Evolutionary conservation across 23 tunicate species (phyloP).

Genomic region (Diplosoma virens): DNA sequence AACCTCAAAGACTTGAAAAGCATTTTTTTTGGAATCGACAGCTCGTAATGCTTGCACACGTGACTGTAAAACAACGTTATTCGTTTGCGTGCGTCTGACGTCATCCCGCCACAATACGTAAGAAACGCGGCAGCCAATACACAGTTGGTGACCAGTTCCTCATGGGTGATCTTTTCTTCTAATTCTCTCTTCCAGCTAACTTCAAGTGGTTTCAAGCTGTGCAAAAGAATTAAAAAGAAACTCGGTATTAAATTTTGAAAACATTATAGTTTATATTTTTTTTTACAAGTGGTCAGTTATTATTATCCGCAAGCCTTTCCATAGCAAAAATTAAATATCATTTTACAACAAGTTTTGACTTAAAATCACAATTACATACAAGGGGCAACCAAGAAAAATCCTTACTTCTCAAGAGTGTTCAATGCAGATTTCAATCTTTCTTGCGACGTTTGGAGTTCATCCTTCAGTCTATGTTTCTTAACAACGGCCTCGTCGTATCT

Average conservation of each 20-base stretch:
- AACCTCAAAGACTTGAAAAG: slow-evolving; percentile 71
- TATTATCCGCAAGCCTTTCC: too few relatives aligned
- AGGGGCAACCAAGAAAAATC: too few relatives aligned
- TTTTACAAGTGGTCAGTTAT: too few relatives aligned
- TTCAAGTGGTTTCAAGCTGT: slow-evolving; percentile 71
- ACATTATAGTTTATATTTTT: too few relatives aligned
- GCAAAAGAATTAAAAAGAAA: background rate
- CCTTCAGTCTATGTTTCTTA: slow-evolving; percentile 68
- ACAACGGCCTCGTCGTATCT: slow-evolving; percentile 91
- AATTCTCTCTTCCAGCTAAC: slow-evolving; percentile 60
- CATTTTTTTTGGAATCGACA: slow-evolving; percentile 81
- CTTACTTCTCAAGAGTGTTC: slow-evolving; percentile 76
- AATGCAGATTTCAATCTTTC: slow-evolving; percentile 81
- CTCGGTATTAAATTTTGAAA: too few relatives aligned
- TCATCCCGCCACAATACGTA: slow-evolving; percentile 86
- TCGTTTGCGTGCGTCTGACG: slow-evolving; percentile 67
- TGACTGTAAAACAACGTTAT: slow-evolving; percentile 77
- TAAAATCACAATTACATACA: too few relatives aligned
- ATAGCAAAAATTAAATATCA: too few relatives aligned
- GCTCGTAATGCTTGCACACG: slow-evolving; percentile 91
- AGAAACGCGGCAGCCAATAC: slow-evolving; percentile 76
- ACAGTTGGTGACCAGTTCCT: slow-evolving; percentile 89
- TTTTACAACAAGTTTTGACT: too few relatives aligned
- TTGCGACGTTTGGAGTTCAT: slow-evolving; percentile 70
- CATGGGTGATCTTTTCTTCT: slow-evolving; percentile 59